These are phyloP conservation scores for Chorisops tibialis DNA, from an alignment of 2,888 invertebrate species.

Conservation along the genomic window DNA sequence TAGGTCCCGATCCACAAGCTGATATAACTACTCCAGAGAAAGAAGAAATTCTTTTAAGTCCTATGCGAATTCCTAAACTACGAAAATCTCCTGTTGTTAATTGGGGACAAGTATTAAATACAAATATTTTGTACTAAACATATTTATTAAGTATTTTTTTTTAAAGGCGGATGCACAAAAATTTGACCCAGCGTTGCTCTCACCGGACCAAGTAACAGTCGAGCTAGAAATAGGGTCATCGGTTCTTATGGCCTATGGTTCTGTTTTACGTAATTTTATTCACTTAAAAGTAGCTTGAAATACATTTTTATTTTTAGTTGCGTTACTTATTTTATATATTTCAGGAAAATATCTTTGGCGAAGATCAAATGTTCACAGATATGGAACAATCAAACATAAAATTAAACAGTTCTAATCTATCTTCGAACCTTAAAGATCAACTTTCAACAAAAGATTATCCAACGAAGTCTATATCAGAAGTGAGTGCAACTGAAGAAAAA, in stretches of 20 bases:
- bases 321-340: conserved; percentile 33
- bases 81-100: conserved; percentile 68
- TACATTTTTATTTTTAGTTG: too few relatives aligned
- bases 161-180: conserved; percentile 48
- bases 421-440: conserved; percentile 50
- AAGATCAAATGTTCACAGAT: conserved; percentile 90
- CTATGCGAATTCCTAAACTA: conserved; percentile 83
- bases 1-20: conserved; percentile 84
- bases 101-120: conserved; percentile 56
- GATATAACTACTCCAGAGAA: conserved; percentile 92
- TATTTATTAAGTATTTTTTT: conserved; percentile 19
- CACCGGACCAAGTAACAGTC: conserved; percentile 85
- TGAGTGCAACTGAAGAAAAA: conserved; percentile 58
- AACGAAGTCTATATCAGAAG: conserved; percentile 51
- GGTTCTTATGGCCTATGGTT: conserved; percentile 85
- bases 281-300: conserved; percentile 64
- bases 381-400: conserved; percentile 68
- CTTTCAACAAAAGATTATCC: conserved; percentile 42
- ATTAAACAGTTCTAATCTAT: conserved; percentile 50
- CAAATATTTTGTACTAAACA: background rate
- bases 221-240: conserved; percentile 95
- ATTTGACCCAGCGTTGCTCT: conserved; percentile 82
- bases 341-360: conserved; percentile 94
- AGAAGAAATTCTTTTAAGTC: conserved; percentile 87
- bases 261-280: conserved; percentile 83